Conservation (phyloP, 2,797 vertebrate species). For the Molossus alvarezi region DNA sequence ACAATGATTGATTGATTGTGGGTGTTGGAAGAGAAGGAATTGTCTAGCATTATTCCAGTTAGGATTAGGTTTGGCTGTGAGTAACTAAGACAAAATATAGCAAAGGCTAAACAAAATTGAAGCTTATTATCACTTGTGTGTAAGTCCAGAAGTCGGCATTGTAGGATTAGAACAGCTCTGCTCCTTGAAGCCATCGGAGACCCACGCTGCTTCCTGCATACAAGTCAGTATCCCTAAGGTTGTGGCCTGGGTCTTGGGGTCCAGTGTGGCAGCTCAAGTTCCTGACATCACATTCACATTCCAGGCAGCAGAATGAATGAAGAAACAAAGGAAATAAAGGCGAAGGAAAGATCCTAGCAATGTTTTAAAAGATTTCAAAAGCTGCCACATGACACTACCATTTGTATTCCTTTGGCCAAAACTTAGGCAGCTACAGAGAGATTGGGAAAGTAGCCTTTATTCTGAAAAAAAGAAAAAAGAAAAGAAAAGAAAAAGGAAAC, state of each 20-base stretch:
- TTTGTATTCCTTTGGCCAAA: conserved; percentile 13
- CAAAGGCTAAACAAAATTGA: neutral
- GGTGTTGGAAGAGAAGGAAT: conserved; percentile 29
- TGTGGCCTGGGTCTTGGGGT: neutral
- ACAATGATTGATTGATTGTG: conserved; percentile 1
- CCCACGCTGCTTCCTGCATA: neutral
- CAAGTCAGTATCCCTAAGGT: neutral
- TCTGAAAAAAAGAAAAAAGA: neutral
- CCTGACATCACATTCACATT: neutral
- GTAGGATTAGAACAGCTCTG: neutral
- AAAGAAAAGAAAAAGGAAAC: too few relatives aligned
- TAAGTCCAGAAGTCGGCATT: neutral
- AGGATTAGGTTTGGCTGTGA: conserved; percentile 34
- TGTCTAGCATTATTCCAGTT: neutral
- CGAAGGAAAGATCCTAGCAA: neutral
- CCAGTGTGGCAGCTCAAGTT: neutral
- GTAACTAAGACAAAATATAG: neutral
- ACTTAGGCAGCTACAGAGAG: neutral
- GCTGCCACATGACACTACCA: neutral
- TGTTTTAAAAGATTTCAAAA: neutral
- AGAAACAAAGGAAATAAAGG: neutral
- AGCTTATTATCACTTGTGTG: neutral
- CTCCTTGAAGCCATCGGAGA: neutral
- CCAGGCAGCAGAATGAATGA: neutral
- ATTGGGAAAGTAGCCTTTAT: conserved; percentile 12